phyloP scores from a whole-genome alignment of 1,140 invertebrate species.

The Coelopa frigida region DNA sequence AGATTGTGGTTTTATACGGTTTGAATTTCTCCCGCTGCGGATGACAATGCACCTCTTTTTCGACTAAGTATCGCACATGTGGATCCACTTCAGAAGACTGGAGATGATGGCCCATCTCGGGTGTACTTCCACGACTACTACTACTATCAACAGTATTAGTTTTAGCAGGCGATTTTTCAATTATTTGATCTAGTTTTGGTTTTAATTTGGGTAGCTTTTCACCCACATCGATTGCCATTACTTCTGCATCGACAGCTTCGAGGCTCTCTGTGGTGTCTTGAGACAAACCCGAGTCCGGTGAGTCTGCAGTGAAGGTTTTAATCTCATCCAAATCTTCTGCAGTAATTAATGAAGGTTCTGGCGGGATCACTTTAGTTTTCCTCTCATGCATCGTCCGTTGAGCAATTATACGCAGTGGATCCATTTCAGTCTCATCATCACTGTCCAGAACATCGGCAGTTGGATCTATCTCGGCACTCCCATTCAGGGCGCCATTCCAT shows the following conservation, averaged over 20 bases:
- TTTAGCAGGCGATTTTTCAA: slow-evolving; percentile 3
- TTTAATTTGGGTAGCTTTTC: slow-evolving; percentile 16
- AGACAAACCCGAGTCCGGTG: slow-evolving; percentile 19
- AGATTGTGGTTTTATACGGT: slow-evolving; percentile 58
- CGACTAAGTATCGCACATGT: slow-evolving; percentile 54
- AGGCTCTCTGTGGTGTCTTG: background rate
- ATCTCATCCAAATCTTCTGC: slow-evolving; percentile 55
- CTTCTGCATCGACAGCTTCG: slow-evolving; percentile 15
- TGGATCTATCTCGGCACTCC: slow-evolving; percentile 22
- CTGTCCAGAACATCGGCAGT: slow-evolving; percentile 50
- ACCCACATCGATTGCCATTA: slow-evolving; percentile 25
- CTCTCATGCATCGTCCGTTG: slow-evolving; percentile 54
- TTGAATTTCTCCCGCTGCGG: slow-evolving; percentile 49
- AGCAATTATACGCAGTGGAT: slow-evolving; percentile 59
- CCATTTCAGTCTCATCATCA: slow-evolving; percentile 57
- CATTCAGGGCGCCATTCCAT: slow-evolving; percentile 54
- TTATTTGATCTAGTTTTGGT: slow-evolving; percentile 3
- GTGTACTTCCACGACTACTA: slow-evolving; percentile 3
- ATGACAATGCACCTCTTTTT: slow-evolving; percentile 50
- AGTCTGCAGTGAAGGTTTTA: slow-evolving; percentile 36
- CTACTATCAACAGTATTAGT: slow-evolving; percentile 6
- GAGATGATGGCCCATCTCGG: too few relatives aligned
- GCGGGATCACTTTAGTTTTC: slow-evolving; percentile 49
- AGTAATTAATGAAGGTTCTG: slow-evolving; percentile 53
- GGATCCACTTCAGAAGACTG: slow-evolving; percentile 43